Percentiles rank a stretch among this genome's conserved stretches.
Conservation (phyloP, 1,140 invertebrate genomes). For the Vanessa atalanta region DNA sequence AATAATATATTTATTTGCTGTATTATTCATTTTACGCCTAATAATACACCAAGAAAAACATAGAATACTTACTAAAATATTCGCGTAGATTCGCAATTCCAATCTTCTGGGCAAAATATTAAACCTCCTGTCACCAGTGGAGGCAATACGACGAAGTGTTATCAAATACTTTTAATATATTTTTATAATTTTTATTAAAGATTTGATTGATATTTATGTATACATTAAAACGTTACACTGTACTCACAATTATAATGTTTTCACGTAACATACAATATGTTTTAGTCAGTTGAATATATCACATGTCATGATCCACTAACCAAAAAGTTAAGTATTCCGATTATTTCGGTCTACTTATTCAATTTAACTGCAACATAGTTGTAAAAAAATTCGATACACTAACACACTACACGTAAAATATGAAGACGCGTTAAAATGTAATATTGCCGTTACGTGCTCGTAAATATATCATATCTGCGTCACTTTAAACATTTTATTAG, state of each 20-base stretch:
- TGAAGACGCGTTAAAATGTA: constrained; percentile 5
- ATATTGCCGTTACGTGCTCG: constrained; percentile 15
- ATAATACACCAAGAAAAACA: too few relatives aligned
- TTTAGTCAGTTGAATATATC: background rate
- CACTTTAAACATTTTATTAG: background rate
- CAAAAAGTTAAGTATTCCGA: constrained; percentile 8
- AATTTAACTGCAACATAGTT: constrained; percentile 24
- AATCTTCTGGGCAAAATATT: too few relatives aligned
- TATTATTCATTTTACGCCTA: too few relatives aligned
- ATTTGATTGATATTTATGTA: too few relatives aligned
- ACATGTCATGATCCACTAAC: background rate
- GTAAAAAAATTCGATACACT: constrained; percentile 22
- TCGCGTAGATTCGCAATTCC: too few relatives aligned
- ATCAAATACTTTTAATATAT: too few relatives aligned
- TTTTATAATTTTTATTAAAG: too few relatives aligned
- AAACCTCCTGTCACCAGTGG: too few relatives aligned
- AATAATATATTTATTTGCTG: too few relatives aligned
- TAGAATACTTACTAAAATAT: too few relatives aligned
- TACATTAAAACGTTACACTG: too few relatives aligned
- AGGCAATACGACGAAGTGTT: too few relatives aligned
- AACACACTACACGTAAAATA: constrained; percentile 14
- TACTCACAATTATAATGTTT: background rate
- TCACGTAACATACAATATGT: background rate
- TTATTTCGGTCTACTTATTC: constrained; percentile 25
- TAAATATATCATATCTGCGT: constrained; percentile 11